Base-by-base conservation (phyloP, 2,888 invertebrate species). In the Aporophyla nigra region DNA sequence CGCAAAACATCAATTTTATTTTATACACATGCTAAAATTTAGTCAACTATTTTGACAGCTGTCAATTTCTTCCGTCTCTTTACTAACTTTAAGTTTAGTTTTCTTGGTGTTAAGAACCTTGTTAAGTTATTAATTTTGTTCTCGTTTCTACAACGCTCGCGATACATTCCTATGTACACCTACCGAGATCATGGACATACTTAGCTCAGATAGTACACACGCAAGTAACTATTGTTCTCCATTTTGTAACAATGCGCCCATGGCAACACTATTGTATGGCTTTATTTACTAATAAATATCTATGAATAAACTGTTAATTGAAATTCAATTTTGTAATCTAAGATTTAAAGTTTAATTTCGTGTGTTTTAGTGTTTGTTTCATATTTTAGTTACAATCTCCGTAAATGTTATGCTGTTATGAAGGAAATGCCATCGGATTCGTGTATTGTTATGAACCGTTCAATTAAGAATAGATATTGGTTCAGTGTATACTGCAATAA, bases 261-360 rank as follows among this genome's bases (percentile, higher is more conserved):
- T 79, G 53, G 63, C 43, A 59, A 67, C 75, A 61, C 80, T 69
- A 80, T 82, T 82, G 80, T 80, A 51, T 33, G 46, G 27, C 53
- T 75, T 75, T 82, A 84, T 82, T 84, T 82, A 82, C 81, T 71
- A 82, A 82, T 84, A 82, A 80, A 71, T 84, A 82, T 69, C 80
- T 66, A 69, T 40, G 7, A 65, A 40, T 19, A 74, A 51, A 27
- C 10, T 49, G 4, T 21, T 59, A 58, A 66, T 69, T n/a, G 21
- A 59, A 27, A 43, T 33, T 14, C 0, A 19, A 74, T 71, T 51
- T 54, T 74, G 14, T 19, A 0, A 0, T 0, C 0, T 14, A 7
- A 9, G 14, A 0, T 21, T 51, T 80, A 71, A 67, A 59, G 84
- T 71, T 71, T 33, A 14, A 51, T 61, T 59, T 80, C 2, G 27